Percentiles rank a stretch among this genome's conserved stretches.
phyloP scores from a whole-genome alignment of 1,140 invertebrate species.

The Melipona quadrifasciata region DNA sequence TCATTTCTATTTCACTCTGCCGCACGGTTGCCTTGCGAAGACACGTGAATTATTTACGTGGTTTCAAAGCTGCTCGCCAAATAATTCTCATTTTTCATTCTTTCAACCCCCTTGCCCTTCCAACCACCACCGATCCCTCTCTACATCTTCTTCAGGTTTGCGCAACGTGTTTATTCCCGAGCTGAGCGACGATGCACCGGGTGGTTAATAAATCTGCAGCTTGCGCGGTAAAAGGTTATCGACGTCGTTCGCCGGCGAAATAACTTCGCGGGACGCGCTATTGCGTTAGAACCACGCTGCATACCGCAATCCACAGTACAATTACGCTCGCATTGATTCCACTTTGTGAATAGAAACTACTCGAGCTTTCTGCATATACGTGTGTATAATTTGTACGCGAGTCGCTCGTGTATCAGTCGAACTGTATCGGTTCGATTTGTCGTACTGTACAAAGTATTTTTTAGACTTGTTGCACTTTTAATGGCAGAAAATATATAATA shows the following conservation, averaged over 20 bases:
- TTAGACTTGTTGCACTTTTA: no score
- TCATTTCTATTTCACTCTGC: neutral
- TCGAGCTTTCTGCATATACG: no score
- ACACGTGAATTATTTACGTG: conserved; percentile 2
- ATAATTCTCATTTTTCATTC: conserved; percentile 2
- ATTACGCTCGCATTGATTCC: conserved; percentile 1
- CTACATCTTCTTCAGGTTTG: neutral
- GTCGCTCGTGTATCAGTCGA: neutral
- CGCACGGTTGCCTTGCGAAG: neutral
- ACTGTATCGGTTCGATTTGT: neutral
- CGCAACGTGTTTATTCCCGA: conserved; percentile 17
- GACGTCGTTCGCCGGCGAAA: conserved; percentile 39
- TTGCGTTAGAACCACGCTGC: conserved; percentile 2
- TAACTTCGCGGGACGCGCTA: conserved; percentile 30
- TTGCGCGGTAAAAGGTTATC: conserved; percentile 58
- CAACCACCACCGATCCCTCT: no score
- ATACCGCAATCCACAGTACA: neutral
- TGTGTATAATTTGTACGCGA: neutral
- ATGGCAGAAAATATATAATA: no score
- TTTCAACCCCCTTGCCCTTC: neutral
- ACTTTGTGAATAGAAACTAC: neutral
- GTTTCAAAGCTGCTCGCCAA: neutral
- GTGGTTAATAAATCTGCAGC: conserved; percentile 59
- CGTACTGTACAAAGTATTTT: no score
- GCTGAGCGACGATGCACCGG: conserved; percentile 9